Percentiles rank a stretch among this genome's conserved stretches.
phyloP scores from a whole-genome alignment of 2,888 invertebrate genomes.

The Machimus atricapillus region DNA sequence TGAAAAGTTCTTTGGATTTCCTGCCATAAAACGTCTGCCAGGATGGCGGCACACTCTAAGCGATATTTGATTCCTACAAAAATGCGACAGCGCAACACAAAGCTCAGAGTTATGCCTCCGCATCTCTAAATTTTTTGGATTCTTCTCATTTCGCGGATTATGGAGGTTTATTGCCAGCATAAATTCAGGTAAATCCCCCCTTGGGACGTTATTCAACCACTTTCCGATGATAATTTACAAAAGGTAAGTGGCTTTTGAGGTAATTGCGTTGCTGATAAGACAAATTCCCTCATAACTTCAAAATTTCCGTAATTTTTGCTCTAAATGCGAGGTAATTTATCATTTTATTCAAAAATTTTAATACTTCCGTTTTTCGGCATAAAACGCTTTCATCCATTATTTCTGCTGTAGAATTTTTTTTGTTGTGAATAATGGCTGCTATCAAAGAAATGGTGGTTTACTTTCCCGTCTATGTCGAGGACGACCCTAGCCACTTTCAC shows the following conservation, averaged over 20 bases:
- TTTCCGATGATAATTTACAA: neutral
- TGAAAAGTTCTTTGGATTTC: constrained; percentile 1
- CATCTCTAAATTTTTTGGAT: neutral
- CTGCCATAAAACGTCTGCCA: neutral
- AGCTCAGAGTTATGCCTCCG: neutral
- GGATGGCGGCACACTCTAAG: neutral
- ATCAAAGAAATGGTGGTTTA: neutral
- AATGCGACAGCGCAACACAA: neutral
- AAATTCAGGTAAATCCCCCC: neutral
- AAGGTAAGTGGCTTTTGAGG: neutral
- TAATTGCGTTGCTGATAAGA: neutral
- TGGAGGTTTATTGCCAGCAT: neutral
- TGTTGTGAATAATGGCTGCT: neutral
- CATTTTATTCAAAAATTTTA: neutral
- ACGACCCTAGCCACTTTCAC: neutral
- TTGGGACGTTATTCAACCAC: neutral
- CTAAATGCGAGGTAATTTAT: neutral
- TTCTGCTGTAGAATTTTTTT: neutral
- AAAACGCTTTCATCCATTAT: neutral
- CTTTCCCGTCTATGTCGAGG: neutral
- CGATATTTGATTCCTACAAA: neutral
- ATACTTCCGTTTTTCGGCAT: neutral
- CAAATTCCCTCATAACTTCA: neutral
- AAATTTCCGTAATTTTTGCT: neutral
- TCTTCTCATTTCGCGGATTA: neutral